These are phyloP conservation scores for Onchidella celtica DNA, from an alignment of 2,888 invertebrate genomes.

Conservation along the genomic window DNA sequence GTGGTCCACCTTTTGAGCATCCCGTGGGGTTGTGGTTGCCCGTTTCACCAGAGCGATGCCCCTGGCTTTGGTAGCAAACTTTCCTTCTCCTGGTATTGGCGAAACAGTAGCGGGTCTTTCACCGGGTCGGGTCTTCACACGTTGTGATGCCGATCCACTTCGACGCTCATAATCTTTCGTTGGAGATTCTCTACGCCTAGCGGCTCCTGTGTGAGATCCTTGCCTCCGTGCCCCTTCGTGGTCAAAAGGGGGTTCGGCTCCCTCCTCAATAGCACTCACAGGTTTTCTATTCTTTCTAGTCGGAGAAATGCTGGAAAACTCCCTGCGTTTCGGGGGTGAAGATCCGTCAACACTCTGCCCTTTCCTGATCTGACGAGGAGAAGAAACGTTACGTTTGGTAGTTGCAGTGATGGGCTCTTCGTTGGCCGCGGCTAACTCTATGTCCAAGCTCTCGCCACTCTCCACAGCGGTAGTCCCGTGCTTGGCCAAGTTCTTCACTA, in stretches of 20 bases:
- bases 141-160: no score
- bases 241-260: not conserved
- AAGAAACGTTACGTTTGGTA: not conserved
- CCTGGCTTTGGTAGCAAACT: not conserved
- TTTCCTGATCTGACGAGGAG: not conserved
- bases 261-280: not conserved
- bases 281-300: constrained; percentile 3
- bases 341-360: not conserved
- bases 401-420: not conserved
- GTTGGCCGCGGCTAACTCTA: not conserved
- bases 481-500: constrained; percentile 28
- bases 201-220: not conserved
- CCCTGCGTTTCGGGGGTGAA: not conserved
- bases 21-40: not conserved
- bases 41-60: not conserved
- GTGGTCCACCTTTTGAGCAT: not conserved
- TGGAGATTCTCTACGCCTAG: not conserved
- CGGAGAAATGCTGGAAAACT: not conserved
- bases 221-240: not conserved
- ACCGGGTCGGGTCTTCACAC: not conserved
- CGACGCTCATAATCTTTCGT: not conserved
- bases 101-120: not conserved
- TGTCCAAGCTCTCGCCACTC: constrained; percentile 36
- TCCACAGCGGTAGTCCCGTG: constrained; percentile 15
- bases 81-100: not conserved